Conservation (phyloP, 2,113 vertebrate genomes). For the Peromyscus californicus region DNA sequence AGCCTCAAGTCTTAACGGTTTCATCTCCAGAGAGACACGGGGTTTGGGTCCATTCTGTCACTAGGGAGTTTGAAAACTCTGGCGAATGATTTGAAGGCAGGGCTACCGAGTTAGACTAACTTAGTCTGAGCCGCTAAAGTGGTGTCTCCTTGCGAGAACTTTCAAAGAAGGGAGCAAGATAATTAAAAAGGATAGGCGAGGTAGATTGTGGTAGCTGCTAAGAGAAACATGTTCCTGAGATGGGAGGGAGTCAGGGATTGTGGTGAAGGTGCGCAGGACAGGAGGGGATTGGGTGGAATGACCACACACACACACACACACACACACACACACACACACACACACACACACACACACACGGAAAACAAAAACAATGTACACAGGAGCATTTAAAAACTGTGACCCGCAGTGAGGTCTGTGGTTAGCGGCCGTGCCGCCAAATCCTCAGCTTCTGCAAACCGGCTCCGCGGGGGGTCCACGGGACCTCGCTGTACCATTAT, state of each 20-base stretch:
- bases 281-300: rapidly evolving
- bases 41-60: not conserved
- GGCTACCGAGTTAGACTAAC: not conserved
- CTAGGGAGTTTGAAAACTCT: not conserved
- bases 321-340: too few relatives aligned
- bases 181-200: not conserved
- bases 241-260: not conserved
- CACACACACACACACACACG: too few relatives aligned
- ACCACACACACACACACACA: not conserved
- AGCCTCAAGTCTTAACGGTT: not conserved
- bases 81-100: not conserved
- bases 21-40: not conserved
- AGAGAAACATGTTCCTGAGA: not conserved
- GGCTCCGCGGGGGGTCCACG: not conserved
- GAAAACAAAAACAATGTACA: not conserved
- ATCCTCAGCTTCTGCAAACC: not conserved
- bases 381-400: not conserved
- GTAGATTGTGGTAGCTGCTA: not conserved
- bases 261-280: too few relatives aligned
- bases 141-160: not conserved
- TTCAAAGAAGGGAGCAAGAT: not conserved
- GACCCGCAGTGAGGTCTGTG: not conserved
- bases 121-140: not conserved
- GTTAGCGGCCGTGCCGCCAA: not conserved
- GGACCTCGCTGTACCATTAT: rapidly evolving